Percentiles rank a stretch among this genome's conserved stretches.
Evolutionary conservation across 1,140 invertebrate species (phyloP).

Genomic region (Rhopalosiphum padi): DNA sequence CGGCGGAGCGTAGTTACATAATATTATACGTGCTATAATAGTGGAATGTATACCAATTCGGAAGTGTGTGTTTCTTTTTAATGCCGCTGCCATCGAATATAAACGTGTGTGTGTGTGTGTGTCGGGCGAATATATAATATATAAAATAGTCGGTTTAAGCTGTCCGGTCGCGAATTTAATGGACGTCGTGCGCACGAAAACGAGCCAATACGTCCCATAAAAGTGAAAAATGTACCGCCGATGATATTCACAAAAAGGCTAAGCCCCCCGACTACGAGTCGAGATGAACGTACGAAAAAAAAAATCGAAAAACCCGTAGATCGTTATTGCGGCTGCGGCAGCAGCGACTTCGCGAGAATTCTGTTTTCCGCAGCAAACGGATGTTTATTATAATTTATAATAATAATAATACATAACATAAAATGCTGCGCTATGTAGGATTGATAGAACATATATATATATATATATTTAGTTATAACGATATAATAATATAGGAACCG

Average conservation of each 20-base stretch:
- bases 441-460: not conserved
- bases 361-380: not conserved
- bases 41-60: not conserved
- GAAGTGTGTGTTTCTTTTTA: not conserved
- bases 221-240: constrained; percentile 42
- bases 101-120: not conserved
- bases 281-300: not conserved
- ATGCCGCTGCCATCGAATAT: not conserved
- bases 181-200: constrained; percentile 8
- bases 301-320: not conserved
- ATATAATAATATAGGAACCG: not conserved
- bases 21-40: not conserved
- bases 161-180: constrained; percentile 14
- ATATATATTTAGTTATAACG: not conserved
- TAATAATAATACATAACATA: not conserved
- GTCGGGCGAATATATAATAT: not conserved
- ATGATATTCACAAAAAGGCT: not conserved
- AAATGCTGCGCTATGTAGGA: not conserved
- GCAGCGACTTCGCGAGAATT: not conserved
- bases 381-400: not conserved
- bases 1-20: not conserved
- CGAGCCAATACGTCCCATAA: constrained; percentile 48
- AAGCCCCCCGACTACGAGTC: not conserved
- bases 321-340: not conserved
- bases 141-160: constrained; percentile 34